phyloP scores from a whole-genome alignment of 2,113 vertebrate species.

The Cololabis saira region DNA sequence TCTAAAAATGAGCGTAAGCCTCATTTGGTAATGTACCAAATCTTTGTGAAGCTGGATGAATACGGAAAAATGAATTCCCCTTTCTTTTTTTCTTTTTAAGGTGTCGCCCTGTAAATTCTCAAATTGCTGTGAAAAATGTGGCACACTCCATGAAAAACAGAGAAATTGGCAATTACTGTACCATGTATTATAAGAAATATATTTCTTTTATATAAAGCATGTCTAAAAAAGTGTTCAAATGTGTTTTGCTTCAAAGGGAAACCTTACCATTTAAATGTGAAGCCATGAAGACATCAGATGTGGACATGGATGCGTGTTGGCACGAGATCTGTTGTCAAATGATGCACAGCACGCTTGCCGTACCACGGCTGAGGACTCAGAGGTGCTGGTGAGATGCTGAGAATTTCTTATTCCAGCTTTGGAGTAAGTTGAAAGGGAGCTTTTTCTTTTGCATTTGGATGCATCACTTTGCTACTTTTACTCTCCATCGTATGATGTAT shows the following conservation, averaged over 20 bases:
- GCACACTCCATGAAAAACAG: slow-evolving; percentile 22
- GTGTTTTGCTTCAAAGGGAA: background rate
- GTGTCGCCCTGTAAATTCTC: slow-evolving; percentile 24
- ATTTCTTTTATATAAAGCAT: no score
- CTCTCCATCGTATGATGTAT: background rate
- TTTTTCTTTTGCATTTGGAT: no score
- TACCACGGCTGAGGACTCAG: slow-evolving; percentile 60
- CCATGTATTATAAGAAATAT: no score
- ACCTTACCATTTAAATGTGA: slow-evolving; percentile 28
- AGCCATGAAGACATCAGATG: slow-evolving; percentile 35
- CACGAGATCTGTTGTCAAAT: no score
- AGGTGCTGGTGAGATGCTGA: slow-evolving; percentile 71
- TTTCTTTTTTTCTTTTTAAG: background rate
- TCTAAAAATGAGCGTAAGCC: slow-evolving; percentile 59
- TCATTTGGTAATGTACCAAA: slow-evolving; percentile 52
- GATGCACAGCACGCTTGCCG: no score
- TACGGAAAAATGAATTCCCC: slow-evolving; percentile 12
- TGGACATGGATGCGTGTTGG: slow-evolving; percentile 40
- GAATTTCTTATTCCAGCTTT: background rate
- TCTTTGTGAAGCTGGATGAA: slow-evolving; percentile 26
- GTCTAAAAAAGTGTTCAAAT: no score
- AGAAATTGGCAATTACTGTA: no score
- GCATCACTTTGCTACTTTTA: background rate
- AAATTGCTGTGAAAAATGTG: slow-evolving; percentile 24
- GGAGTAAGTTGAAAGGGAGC: background rate